A percentile compares a stretch with the other conserved stretches of the same genome.
Conservation (phyloP, 2,888 invertebrate species). For the Sabatieria punctata region DNA sequence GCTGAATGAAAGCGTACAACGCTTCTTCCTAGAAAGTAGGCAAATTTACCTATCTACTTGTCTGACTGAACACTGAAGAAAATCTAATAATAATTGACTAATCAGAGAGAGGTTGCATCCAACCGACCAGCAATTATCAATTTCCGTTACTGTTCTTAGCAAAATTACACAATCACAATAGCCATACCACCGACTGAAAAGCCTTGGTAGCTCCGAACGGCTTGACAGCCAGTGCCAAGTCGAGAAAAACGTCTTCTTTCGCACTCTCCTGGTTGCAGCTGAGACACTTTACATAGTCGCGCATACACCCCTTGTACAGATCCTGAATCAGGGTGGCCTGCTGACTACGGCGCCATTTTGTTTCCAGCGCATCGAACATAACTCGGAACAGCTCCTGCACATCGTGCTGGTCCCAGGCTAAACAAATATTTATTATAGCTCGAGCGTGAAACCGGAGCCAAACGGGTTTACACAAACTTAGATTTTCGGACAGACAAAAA, state of each 20-base stretch:
- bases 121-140: too few relatives aligned
- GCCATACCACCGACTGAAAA: conserved; percentile 48
- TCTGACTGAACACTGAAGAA: not conserved
- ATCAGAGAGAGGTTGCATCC: too few relatives aligned
- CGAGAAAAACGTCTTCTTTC: conserved; percentile 61
- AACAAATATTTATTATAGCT: conserved; percentile 5
- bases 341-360: conserved; percentile 60
- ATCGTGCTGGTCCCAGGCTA: conserved; percentile 76
- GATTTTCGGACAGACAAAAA: too few relatives aligned
- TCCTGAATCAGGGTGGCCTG: conserved; percentile 63
- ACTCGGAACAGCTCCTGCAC: conserved; percentile 73
- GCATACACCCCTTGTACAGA: conserved; percentile 57
- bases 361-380: conserved; percentile 73
- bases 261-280: conserved; percentile 61
- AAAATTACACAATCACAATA: not conserved
- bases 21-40: conserved; percentile 51
- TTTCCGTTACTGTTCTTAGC: too few relatives aligned
- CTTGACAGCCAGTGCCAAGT: conserved; percentile 65
- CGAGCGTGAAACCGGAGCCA: too few relatives aligned
- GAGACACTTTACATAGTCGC: conserved; percentile 71
- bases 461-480: too few relatives aligned
- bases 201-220: conserved; percentile 59
- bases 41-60: not conserved
- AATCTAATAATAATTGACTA: not conserved
- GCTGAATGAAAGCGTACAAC: conserved; percentile 59